Base-by-base conservation (phyloP, 2,113 vertebrate genomes). In the Semicossyphus pulcher region DNA sequence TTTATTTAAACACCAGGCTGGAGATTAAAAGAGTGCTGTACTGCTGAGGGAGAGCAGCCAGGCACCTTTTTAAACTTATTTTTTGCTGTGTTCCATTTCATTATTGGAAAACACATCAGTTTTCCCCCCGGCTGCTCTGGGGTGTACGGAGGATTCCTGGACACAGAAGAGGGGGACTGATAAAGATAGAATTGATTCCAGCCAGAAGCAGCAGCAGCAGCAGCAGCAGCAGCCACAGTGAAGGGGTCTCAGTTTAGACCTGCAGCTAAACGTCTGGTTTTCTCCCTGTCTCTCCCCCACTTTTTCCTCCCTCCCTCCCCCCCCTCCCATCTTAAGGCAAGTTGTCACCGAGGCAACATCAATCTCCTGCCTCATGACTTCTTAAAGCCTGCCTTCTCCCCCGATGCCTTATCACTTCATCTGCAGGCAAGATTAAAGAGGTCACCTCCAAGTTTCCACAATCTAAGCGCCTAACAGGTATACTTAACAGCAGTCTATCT, bases 131-230 rank as follows among this genome's bases (percentile, higher is more conserved):
- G 85, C 88, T 87, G 73, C 76, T 80, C 83, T 88, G 85, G 53
- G 21, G 83, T 73, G 76, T 84, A 89, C 87, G 88, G 83, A 90
- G 89, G 87, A 93, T 92, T 93, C 89, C 92, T 85, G 91, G 89
- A 94, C 88, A 92, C 86, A 87, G 86, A 92, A 82, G 86, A 91
- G 81, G 86, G 89, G 76, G 80, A 91, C 92, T 92, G 93, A 94
- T 93, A 94, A 94, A 93, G 92, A 89, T 78, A 85, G 91, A 93
- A 94, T 94, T 93, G 93, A 94, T 94, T 94, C 91, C 81, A 92
- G 89, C 88, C 90, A 90, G 90, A 87, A 91, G 89, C 91, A 78
- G 85, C 77, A 32, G 86, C 77, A 90, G 90, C 88, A 91, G 89
- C 91, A 78, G 85, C 77, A 32, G 86, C 77, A 37, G 86, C 89